Base-by-base conservation (phyloP, 1,140 invertebrate genomes). In the Tetramorium simillimum region DNA sequence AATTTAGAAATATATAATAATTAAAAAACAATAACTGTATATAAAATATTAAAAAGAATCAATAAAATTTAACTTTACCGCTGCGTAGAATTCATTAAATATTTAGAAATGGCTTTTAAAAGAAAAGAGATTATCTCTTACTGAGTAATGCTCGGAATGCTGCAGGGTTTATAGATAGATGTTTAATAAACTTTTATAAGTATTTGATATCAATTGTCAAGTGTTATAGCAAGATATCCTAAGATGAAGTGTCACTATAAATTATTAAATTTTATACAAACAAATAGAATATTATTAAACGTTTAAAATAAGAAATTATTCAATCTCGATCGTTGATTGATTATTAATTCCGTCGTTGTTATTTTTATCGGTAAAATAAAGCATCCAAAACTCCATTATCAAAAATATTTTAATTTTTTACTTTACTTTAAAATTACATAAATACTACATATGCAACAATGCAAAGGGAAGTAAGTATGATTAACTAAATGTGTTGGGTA, bases 1-100 rank as follows among this genome's bases (percentile, higher is more conserved):
- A 4, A 60, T 62, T 63, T 67, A n/a, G 4, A 40, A 67, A 76
- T 40, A 40, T 76, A 58, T 60, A 9, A 76, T 43, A 76, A 75
- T 75, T 58, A 76, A 40, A 16, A 56, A 16, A 16, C 9, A 21
- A 40, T 40, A 58, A 10, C 43, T 24, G 4, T 53, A 40, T 60
- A 28, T 28, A 53, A 53, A 18, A 24, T 56, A 33, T 21, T 76
- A 24, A 40, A 24, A 40, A 3, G 1, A 58, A 0, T 16, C 14
- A 2, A 24, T n/a, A 33, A 24, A 58, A 76, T 58, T 60, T 76
- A 43, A 76, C 43, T 76, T 43, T 24, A 43, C 3, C 4, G 7
- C 14, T n/a, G 33, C 14, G 14, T n/a, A 16, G 10, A 51, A 18
- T 3, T 16, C 3, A 51, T 56, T 37, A 58, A 40, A 75, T 56